Conservation (phyloP, 1,140 invertebrate genomes). For the Drosophila grimshawi region DNA sequence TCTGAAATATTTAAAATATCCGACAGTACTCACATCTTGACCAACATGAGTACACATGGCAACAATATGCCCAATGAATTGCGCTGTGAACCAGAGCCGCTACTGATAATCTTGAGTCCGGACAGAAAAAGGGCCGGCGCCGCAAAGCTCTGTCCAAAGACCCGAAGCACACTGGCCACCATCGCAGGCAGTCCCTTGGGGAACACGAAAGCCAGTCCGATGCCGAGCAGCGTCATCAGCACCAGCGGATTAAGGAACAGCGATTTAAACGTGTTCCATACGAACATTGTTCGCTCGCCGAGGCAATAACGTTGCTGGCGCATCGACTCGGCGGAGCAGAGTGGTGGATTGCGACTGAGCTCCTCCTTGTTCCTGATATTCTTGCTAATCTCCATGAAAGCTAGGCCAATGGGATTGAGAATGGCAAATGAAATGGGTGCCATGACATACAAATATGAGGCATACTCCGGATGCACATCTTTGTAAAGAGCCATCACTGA, state of each 20-base stretch:
- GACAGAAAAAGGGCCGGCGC: slow-evolving; percentile 95
- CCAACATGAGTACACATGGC: slow-evolving; percentile 93
- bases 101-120: slow-evolving; percentile 95
- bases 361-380: slow-evolving; percentile 84
- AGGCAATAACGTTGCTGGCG: slow-evolving; percentile 65
- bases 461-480: slow-evolving; percentile 94
- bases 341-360: slow-evolving; percentile 58
- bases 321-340: slow-evolving; percentile 75
- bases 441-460: slow-evolving; percentile 96
- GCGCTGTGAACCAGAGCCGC: slow-evolving; percentile 89
- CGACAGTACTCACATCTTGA: slow-evolving; percentile 90
- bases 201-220: slow-evolving; percentile 93
- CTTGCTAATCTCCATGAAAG: slow-evolving; percentile 94
- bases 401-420: slow-evolving; percentile 96
- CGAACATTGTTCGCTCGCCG: slow-evolving; percentile 81
- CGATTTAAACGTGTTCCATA: slow-evolving; percentile 87
- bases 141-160: slow-evolving; percentile 95
- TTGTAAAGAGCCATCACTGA: slow-evolving; percentile 91
- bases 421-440: slow-evolving; percentile 97
- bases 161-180: slow-evolving; percentile 90
- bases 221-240: slow-evolving; percentile 96
- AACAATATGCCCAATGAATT: slow-evolving; percentile 85
- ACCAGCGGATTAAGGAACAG: slow-evolving; percentile 95
- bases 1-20: neutral
- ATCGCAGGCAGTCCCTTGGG: slow-evolving; percentile 90